phyloP scores from a whole-genome alignment of 2,113 vertebrate species.

The Psephotus haematonotus region DNA sequence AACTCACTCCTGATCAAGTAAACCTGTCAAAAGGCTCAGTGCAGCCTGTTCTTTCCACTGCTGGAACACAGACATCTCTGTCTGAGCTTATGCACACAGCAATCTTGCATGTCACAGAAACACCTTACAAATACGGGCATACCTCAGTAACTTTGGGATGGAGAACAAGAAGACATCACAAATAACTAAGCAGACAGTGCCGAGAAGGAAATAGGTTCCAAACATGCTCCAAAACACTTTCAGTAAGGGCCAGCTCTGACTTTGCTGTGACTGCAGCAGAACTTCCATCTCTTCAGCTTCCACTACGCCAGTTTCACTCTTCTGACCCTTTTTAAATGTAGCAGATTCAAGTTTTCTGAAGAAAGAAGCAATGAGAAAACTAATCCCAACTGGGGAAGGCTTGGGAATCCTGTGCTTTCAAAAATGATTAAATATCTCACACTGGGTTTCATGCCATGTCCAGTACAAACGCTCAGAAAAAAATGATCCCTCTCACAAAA shows the following conservation, averaged over 20 bases:
- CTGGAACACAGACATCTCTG: neutral
- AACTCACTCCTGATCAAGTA: neutral
- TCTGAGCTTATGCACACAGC: neutral
- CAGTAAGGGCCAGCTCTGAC: conserved; percentile 77
- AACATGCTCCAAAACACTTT: conserved; percentile 82
- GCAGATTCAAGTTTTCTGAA: conserved; percentile 71
- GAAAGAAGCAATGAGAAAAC: neutral
- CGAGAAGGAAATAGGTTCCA: conserved; percentile 83
- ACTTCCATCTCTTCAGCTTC: conserved; percentile 79
- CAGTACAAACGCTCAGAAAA: neutral
- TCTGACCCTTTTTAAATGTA: conserved; percentile 30
- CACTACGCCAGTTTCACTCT: conserved; percentile 12
- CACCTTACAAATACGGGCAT: neutral
- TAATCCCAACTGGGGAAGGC: neutral
- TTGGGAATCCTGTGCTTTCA: neutral
- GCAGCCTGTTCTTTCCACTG: neutral
- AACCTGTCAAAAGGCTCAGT: neutral
- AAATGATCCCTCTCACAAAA: neutral
- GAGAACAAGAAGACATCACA: conserved; percentile 89
- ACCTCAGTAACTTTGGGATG: conserved; percentile 89
- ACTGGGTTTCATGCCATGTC: neutral
- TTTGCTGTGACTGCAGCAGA: conserved; percentile 76
- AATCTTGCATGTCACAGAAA: neutral
- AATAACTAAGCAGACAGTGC: conserved; percentile 82
- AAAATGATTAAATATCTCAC: neutral